phyloP scores from a whole-genome alignment of 1,140 invertebrate genomes.

The Dendroctonus ponderosae region DNA sequence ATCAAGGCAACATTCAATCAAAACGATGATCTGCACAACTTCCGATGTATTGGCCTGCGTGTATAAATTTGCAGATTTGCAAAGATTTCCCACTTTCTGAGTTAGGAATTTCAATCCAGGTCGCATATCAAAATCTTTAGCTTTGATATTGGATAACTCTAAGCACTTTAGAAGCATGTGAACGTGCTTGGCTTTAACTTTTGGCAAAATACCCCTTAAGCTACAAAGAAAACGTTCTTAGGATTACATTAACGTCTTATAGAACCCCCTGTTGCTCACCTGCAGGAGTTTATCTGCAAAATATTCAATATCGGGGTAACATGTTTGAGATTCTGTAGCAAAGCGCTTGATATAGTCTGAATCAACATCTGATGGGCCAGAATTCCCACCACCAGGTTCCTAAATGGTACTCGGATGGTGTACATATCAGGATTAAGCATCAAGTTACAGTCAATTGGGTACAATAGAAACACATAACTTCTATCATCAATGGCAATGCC shows the following conservation, averaged over 20 bases:
- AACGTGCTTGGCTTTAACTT: constrained; percentile 59
- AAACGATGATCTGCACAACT: constrained; percentile 83
- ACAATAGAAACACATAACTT: constrained; percentile 88
- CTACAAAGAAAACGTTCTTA: constrained; percentile 29
- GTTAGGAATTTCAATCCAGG: constrained; percentile 90
- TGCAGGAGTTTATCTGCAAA: constrained; percentile 57
- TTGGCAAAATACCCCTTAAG: constrained; percentile 56
- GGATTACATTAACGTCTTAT: too few species aligned
- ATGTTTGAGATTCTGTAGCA: constrained; percentile 69
- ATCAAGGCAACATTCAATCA: constrained; percentile 77
- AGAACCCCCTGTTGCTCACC: background rate
- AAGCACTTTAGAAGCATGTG: constrained; percentile 74
- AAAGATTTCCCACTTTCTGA: constrained; percentile 87
- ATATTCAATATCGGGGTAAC: constrained; percentile 60
- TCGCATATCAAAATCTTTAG: constrained; percentile 81
- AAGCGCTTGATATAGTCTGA: constrained; percentile 82
- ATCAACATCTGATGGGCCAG: constrained; percentile 88
- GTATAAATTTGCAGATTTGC: constrained; percentile 87
- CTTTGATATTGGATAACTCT: constrained; percentile 75
- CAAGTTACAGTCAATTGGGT: constrained; percentile 72
- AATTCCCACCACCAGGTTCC: constrained; percentile 82
- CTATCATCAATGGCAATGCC: constrained; percentile 66
- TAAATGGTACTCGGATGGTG: constrained; percentile 78
- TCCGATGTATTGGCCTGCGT: constrained; percentile 89
- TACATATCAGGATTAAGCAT: constrained; percentile 75